These are phyloP conservation scores for Micropoecilia bifurca DNA, from an alignment of 2,797 vertebrate genomes.

Conservation along the genomic window DNA sequence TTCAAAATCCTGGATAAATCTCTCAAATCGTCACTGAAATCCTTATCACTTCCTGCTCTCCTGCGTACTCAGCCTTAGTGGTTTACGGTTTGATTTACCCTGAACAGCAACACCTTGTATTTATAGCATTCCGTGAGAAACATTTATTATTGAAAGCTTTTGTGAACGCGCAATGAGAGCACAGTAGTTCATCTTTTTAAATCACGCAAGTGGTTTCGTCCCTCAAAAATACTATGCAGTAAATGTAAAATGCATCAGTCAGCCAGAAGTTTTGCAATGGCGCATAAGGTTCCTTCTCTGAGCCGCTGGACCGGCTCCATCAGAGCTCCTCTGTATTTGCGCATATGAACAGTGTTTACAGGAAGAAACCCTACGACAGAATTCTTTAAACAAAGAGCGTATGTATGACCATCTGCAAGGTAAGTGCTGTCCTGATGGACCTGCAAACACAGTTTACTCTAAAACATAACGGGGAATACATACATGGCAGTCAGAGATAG, in stretches of 20 bases:
- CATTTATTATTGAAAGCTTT: no score
- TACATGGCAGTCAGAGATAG: constrained; percentile 3
- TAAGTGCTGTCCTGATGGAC: constrained; percentile 15
- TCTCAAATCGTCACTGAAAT: no score
- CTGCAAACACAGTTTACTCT: constrained; percentile 30
- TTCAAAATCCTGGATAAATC: no score
- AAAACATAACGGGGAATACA: background rate
- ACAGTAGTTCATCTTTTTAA: no score
- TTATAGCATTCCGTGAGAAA: no score
- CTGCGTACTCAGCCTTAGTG: no score
- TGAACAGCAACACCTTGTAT: no score
- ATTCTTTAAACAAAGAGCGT: constrained; percentile 35
- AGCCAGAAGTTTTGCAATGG: background rate
- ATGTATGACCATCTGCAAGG: constrained; percentile 64
- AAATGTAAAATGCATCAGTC: background rate
- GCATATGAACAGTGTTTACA: constrained; percentile 17
- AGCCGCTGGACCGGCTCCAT: background rate
- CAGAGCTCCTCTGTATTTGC: constrained; percentile 3
- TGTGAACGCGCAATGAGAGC: no score
- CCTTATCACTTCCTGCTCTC: no score
- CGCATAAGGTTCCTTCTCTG: background rate
- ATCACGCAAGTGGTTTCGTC: no score
- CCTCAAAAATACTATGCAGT: background rate
- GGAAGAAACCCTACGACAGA: constrained; percentile 18
- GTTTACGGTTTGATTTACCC: no score